Conservation (phyloP, 1,140 invertebrate species). For the Zaprionus tsacasi region DNA sequence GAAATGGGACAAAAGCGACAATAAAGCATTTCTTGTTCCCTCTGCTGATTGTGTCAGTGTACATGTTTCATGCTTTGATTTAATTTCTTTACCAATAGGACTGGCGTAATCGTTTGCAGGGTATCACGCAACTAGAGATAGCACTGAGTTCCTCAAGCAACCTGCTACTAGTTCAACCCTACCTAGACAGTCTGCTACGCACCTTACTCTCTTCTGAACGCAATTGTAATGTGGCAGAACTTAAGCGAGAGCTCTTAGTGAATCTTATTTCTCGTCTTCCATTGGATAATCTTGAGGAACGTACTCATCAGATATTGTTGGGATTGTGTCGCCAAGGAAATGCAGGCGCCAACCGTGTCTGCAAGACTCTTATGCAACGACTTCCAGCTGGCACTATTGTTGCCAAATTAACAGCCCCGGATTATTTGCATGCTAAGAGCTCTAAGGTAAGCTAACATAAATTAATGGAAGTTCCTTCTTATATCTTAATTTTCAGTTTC, state of each 20-base stretch:
- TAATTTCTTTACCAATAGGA: conserved; percentile 79
- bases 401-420: conserved; percentile 86
- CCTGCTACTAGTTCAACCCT: conserved; percentile 85
- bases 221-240: conserved; percentile 75
- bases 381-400: conserved; percentile 87
- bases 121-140: conserved; percentile 85
- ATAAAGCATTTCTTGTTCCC: conserved; percentile 36
- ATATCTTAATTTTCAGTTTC: conserved; percentile 84
- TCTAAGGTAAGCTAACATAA: conserved; percentile 84
- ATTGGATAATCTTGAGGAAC: conserved; percentile 81
- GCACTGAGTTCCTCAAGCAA: conserved; percentile 85
- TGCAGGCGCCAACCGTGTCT: conserved; percentile 86
- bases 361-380: conserved; percentile 88
- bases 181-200: conserved; percentile 87
- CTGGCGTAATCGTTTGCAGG: conserved; percentile 86
- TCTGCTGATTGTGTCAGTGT: neutral
- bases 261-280: conserved; percentile 82
- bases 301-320: conserved; percentile 85
- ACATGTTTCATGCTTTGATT: neutral
- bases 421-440: conserved; percentile 88
- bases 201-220: conserved; percentile 85
- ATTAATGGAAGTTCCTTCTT: neutral
- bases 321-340: conserved; percentile 87
- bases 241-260: conserved; percentile 73
- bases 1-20: conserved; percentile 22